Evolutionary conservation across 2,888 invertebrate species (phyloP), one percentile per base, ranked within the genome.

Genomic region (Eupeodes latifasciatus): DNA sequence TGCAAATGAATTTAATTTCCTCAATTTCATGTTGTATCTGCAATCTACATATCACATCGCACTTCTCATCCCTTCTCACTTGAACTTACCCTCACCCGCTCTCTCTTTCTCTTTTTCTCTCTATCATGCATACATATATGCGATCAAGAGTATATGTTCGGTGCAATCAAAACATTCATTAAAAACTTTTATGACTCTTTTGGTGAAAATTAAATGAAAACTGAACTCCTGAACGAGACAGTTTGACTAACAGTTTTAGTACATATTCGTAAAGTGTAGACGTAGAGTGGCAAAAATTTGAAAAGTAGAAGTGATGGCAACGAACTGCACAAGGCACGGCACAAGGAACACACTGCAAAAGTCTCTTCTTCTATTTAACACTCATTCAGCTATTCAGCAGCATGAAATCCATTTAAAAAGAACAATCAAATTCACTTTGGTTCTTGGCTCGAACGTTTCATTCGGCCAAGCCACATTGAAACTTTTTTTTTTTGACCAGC

Each of bases 1-100:
- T 81, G 87, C 80, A 88, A 84, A 81, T 88, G 84, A 84, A 88
- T 84, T 81, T 74, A 88, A 88, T 88, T 88, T 88, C 84, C 87
- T 76, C 81, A 84, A 84, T 81, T 76, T 80, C 40, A 64, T 59
- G 61, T 40, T 59, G 66, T 14, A 81, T 71, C 64, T 78, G 57
- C 62, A 34, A 34, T 49, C 74, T 61, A 11, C 40, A 61, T 71
- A 55, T 44, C 4, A 19, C 55, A 62, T 51, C 16, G 36, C 12
- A 19, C 5, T 49, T 27, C 47, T 27, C 5, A 12, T 47, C 19
- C 34, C 40, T 27, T 27, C 27, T 27, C 27, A 27, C 27, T 27
- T 27, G 3, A 27, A 27, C 40, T 59, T 16, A 53, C 75, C 47
- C 27, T 59, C 5, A 10, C 16, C 12, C 1, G 12, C 34, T 16